Percentiles rank a stretch among this genome's conserved stretches.
Conservation (phyloP, 2,888 invertebrate species). For the Ophion ventricosus region DNA sequence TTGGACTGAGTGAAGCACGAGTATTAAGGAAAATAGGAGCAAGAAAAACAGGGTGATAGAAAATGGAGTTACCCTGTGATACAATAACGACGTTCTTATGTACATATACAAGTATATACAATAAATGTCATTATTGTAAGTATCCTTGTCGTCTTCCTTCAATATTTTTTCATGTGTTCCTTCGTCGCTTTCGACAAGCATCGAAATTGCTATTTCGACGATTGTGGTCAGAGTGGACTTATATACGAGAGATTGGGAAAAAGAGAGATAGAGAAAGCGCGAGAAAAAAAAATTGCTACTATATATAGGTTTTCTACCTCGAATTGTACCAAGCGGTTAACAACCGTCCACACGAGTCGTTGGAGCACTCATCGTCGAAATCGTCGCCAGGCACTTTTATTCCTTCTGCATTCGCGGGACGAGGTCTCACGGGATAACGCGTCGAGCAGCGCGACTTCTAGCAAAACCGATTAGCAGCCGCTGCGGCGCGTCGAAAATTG, state of each 20-base stretch:
- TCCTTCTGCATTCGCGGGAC: constrained; percentile 7
- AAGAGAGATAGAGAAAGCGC: background rate
- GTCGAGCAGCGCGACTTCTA: constrained; percentile 5
- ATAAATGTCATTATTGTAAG: background rate
- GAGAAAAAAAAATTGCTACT: constrained; percentile 11
- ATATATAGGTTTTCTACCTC: constrained; percentile 10
- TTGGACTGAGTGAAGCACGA: background rate
- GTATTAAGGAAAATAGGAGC: background rate
- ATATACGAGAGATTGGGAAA: background rate
- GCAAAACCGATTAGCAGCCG: constrained; percentile 38
- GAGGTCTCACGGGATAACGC: background rate
- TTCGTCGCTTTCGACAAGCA: constrained; percentile 23
- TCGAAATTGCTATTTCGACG: constrained; percentile 31
- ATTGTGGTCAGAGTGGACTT: constrained; percentile 52
- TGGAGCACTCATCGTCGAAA: constrained; percentile 50
- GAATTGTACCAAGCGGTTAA: constrained; percentile 44
- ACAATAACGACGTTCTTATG: background rate
- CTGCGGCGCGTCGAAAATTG: constrained; percentile 55
- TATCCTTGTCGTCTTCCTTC: constrained; percentile 2
- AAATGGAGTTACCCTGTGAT: background rate
- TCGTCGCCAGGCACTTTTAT: constrained; percentile 50
- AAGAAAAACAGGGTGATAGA: background rate
- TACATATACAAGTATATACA: background rate
- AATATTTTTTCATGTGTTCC: background rate
- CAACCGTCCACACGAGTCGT: constrained; percentile 45